Percentiles rank a stretch among this genome's conserved stretches.
These are phyloP conservation scores for Frankliniella intonsa DNA, from an alignment of 2,888 invertebrate genomes.

Conservation along the genomic window DNA sequence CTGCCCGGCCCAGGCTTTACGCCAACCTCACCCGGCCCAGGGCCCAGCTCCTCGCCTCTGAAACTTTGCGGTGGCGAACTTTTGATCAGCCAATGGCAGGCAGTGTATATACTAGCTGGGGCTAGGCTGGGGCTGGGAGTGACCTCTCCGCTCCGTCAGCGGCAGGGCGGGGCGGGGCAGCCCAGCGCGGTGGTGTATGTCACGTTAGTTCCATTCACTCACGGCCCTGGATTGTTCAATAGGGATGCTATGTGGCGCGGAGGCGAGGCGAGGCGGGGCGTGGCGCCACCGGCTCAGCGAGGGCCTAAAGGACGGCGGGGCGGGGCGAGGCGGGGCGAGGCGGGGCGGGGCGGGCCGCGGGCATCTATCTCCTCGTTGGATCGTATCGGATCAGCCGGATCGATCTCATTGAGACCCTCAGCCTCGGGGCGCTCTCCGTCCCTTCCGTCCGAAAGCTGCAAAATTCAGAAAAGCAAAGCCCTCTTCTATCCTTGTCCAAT, in stretches of 20 bases:
- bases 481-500: neutral
- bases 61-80: neutral
- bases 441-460: neutral
- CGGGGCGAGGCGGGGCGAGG: neutral
- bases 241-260: too few relatives aligned
- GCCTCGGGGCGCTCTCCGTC: neutral
- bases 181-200: too few relatives aligned
- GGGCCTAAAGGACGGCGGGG: neutral
- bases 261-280: too few relatives aligned
- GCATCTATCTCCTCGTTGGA: neutral
- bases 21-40: neutral
- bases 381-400: neutral
- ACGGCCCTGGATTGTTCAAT: too few relatives aligned
- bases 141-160: neutral
- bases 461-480: slow-evolving; percentile 10
- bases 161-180: too few relatives aligned
- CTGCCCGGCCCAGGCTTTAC: too few relatives aligned
- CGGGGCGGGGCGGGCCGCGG: neutral
- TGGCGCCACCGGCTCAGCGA: too few relatives aligned
- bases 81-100: neutral
- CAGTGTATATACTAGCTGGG: neutral
- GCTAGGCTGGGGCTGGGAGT: neutral
- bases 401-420: too few relatives aligned
- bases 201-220: too few relatives aligned
- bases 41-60: neutral